Percentiles rank a stretch among this genome's conserved stretches.
Conservation (phyloP, 2,797 vertebrate species). For the Chelon labrosus region DNA sequence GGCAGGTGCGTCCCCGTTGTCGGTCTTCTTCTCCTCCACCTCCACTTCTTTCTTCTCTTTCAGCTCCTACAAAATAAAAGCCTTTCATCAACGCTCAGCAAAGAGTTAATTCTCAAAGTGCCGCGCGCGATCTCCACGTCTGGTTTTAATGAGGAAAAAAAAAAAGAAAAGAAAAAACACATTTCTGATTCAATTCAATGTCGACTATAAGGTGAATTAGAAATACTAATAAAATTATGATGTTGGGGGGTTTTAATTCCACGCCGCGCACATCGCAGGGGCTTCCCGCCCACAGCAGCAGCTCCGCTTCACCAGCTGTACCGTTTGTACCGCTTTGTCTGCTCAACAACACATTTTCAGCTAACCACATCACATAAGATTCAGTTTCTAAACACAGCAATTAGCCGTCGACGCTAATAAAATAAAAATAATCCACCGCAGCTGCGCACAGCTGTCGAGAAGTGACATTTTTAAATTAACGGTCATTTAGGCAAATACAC, state of each 20-base stretch:
- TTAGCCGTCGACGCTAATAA: neutral
- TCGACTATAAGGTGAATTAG: neutral
- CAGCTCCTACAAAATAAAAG: constrained; percentile 83
- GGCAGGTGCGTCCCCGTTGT: constrained; percentile 86
- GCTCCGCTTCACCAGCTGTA: constrained; percentile 66
- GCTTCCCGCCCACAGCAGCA: constrained; percentile 81
- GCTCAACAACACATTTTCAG: constrained; percentile 18
- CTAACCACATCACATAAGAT: constrained; percentile 19
- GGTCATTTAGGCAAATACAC: constrained; percentile 14
- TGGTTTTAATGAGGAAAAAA: constrained; percentile 1
- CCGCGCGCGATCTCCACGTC: neutral
- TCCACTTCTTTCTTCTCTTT: constrained; percentile 90
- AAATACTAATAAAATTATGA: no score
- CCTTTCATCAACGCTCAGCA: constrained; percentile 1
- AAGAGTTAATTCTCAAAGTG: constrained; percentile 33
- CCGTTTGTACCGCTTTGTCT: constrained; percentile 75
- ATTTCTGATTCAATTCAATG: neutral
- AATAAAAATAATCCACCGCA: neutral
- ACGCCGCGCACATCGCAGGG: constrained; percentile 27
- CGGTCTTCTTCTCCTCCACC: constrained; percentile 81
- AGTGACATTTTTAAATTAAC: constrained; percentile 14
- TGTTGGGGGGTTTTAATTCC: constrained; percentile 2
- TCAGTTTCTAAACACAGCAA: neutral
- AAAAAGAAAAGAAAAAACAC: neutral
- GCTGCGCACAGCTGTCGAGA: neutral